Percentiles rank a stretch among this genome's conserved stretches.
phyloP scores from a whole-genome alignment of 2,797 vertebrate genomes.

The Antennarius maculatus region DNA sequence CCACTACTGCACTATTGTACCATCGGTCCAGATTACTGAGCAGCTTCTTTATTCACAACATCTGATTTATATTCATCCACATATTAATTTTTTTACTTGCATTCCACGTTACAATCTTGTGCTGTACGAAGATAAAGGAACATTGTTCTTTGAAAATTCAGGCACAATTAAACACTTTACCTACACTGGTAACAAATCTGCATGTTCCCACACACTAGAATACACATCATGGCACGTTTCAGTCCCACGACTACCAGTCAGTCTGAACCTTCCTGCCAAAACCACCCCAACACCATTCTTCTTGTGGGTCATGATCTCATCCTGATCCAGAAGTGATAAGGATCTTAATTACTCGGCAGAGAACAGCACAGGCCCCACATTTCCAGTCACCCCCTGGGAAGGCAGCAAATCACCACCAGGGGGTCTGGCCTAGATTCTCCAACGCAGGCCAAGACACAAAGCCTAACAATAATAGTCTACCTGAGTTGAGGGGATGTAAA shows the following conservation, averaged over 20 bases:
- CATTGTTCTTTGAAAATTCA: too few species aligned
- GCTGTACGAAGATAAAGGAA: too few species aligned
- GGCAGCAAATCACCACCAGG: conserved; percentile 37
- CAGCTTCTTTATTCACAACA: too few species aligned
- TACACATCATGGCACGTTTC: conserved; percentile 33
- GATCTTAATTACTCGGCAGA: conserved; percentile 60
- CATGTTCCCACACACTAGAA: background rate
- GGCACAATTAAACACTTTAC: too few species aligned
- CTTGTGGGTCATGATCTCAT: conserved; percentile 40
- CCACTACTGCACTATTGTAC: too few species aligned
- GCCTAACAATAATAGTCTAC: conserved; percentile 44
- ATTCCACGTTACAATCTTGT: too few species aligned
- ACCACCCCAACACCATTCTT: conserved; percentile 41
- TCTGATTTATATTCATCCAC: too few species aligned
- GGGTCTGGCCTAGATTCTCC: conserved; percentile 44
- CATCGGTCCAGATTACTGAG: too few species aligned
- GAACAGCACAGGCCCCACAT: conserved; percentile 45
- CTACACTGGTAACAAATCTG: background rate
- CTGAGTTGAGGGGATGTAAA: conserved; percentile 23
- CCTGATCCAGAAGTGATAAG: conserved; percentile 53
- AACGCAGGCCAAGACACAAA: conserved; percentile 35
- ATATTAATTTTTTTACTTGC: too few species aligned
- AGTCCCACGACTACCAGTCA: conserved; percentile 22
- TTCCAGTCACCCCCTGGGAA: conserved; percentile 29
- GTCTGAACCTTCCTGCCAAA: conserved; percentile 45